Conservation (phyloP, 2,113 vertebrate genomes). For the Struthio camelus region DNA sequence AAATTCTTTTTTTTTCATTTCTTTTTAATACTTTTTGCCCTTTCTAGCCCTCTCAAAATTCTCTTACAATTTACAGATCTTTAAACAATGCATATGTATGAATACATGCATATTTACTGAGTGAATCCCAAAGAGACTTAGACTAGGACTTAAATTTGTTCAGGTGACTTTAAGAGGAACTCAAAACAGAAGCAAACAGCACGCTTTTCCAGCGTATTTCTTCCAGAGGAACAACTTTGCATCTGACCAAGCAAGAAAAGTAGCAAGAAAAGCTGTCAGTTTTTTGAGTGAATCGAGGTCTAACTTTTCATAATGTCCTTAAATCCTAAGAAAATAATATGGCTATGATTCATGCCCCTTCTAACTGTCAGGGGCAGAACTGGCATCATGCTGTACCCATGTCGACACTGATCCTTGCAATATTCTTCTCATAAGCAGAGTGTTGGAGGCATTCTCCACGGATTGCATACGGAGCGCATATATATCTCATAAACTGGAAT, state of each 20-base stretch:
- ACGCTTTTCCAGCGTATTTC: not conserved
- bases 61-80: not conserved
- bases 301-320: not conserved
- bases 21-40: not conserved
- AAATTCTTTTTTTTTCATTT: not conserved
- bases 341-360: not conserved
- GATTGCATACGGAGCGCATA: not conserved
- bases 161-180: not conserved
- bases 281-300: not conserved
- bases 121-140: not conserved
- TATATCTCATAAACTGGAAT: not conserved
- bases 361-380: not conserved
- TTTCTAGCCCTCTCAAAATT: not conserved
- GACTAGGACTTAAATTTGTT: not conserved
- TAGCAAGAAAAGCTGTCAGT: not conserved
- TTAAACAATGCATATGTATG: too few relatives aligned
- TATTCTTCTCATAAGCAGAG: not conserved
- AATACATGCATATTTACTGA: not conserved
- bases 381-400: not conserved
- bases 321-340: not conserved
- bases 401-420: not conserved
- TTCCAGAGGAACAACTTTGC: not conserved
- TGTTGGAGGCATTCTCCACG: not conserved
- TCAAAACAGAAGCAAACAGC: not conserved
- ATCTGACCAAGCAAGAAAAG: not conserved